Conservation (phyloP, 1,140 invertebrate species). For the Listronotus oregonensis region DNA sequence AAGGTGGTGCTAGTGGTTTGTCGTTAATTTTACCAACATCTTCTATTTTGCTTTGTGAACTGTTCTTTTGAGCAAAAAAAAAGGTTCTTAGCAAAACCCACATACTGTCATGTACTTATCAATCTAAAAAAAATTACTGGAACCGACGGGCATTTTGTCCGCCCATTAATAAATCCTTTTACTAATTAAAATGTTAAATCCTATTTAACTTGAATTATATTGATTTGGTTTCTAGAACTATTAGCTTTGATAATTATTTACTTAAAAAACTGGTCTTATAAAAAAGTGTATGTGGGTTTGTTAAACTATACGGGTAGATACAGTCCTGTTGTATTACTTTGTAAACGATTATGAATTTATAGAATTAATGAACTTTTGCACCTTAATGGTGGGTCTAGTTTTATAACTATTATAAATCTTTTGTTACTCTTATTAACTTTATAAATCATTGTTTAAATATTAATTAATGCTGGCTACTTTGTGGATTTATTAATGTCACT, state of each 20-base stretch:
- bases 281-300: conserved; percentile 7
- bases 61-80: too few species aligned
- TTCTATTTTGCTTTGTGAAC: too few species aligned
- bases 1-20: too few species aligned
- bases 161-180: neutral
- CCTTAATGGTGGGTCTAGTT: too few species aligned
- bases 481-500: too few species aligned
- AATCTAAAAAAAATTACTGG: neutral
- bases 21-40: too few species aligned
- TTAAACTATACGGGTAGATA: conserved; percentile 15
- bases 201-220: conserved; percentile 3
- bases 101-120: conserved; percentile 2
- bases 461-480: too few species aligned
- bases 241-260: neutral
- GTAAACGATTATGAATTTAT: neutral
- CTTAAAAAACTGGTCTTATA: neutral
- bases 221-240: neutral
- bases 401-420: too few species aligned
- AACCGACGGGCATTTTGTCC: conserved; percentile 5
- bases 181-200: conserved; percentile 5
- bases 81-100: conserved; percentile 1
- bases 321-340: neutral
- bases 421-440: too few species aligned
- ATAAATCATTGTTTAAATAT: too few species aligned
- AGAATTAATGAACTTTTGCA: neutral